phyloP scores from a whole-genome alignment of 1,140 invertebrate species.

The Camponotus floridanus region DNA sequence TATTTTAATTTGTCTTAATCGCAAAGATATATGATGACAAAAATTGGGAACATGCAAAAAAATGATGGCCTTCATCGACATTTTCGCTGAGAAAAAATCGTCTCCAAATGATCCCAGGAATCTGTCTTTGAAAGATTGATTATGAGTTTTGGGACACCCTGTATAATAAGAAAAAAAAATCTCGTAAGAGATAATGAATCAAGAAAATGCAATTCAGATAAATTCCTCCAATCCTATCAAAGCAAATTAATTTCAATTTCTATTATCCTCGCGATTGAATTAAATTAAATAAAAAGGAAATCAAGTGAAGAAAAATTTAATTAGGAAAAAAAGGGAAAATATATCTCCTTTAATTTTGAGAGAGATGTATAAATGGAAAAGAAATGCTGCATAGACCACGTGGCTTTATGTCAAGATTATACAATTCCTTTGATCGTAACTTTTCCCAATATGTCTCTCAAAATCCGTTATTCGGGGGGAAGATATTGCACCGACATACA shows the following conservation, averaged over 20 bases:
- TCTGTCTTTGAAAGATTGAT: too few relatives aligned
- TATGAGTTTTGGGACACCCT: too few relatives aligned
- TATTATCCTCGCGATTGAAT: background rate
- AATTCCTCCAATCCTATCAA: background rate
- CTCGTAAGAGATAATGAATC: background rate
- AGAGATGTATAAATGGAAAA: background rate
- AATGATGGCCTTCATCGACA: too few relatives aligned
- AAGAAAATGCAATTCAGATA: background rate
- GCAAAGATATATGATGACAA: too few relatives aligned
- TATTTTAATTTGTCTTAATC: too few relatives aligned
- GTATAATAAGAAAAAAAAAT: too few relatives aligned
- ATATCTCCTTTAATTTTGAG: background rate
- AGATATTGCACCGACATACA: constrained; percentile 21
- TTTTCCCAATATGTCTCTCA: constrained; percentile 10
- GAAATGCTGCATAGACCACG: background rate
- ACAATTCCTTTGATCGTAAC: background rate
- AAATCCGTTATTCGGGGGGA: constrained; percentile 10
- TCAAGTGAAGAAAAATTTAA: background rate
- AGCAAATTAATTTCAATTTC: background rate
- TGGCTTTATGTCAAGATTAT: background rate
- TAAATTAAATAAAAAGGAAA: background rate
- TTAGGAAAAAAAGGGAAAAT: background rate
- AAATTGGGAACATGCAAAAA: too few relatives aligned
- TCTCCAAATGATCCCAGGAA: too few relatives aligned
- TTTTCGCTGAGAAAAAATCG: too few relatives aligned